Base-by-base conservation (phyloP, 2,888 invertebrate species). In the Noctua comes region DNA sequence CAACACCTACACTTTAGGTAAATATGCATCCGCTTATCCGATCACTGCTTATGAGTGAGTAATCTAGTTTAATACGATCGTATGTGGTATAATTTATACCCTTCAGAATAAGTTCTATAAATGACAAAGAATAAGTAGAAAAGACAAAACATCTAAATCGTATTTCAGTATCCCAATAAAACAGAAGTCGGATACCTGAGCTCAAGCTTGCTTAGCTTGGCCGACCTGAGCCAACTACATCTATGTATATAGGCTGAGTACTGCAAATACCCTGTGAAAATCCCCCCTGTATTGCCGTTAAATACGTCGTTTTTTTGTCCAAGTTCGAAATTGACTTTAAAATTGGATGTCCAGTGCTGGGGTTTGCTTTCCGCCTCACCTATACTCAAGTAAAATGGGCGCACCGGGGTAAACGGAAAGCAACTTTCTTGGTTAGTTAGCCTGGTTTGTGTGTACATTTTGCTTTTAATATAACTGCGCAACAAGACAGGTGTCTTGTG, bases 191-290 rank as follows among this genome's bases (percentile, higher is more conserved):
- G 43, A 70, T 46, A 40, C 43, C n/a, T 43, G 11, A 43, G 57
- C n/a, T 31, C 21, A 57, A 54, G 73, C 27, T 54, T 43, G 8
- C 16, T 46, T 0, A 57, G n/a, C 27, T 71, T 11, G 46, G 31
- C 24, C 10, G 36, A 0, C 5, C 6, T 11, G 2, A 81, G 18
- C 24, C 18, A 0, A 51, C 24, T 21, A 54, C n/a, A 27, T n/a
- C 18, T 65, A 24, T 40, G 10, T 40, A 8, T 31, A 0, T 48
- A 51, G 65, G 48, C 31, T 40, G 18, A 46, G 57, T 43, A 54
- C 54, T 7, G 48, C 24, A 82, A 79, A 82, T 51, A 40, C n/a
- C 59, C 59, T 31, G 16, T 36, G 0, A 51, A 82, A 82, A n/a
- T 40, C 62, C 5, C 54, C 10, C 6, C 24, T 10, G 51, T 43